phyloP scores from a whole-genome alignment of 2,888 invertebrate species.

The Lasioglossum zephyrum region DNA sequence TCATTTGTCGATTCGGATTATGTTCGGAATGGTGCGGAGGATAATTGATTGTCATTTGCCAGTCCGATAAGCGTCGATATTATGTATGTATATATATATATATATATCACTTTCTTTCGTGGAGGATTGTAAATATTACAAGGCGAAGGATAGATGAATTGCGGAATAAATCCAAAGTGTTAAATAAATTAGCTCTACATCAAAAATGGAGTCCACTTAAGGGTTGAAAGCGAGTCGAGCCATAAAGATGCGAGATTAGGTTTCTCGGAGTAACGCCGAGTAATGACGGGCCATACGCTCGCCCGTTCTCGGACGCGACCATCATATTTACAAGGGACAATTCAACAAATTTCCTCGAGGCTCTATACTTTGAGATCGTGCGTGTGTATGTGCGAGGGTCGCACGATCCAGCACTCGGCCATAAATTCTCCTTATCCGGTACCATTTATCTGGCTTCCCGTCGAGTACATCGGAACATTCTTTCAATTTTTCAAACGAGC shows the following conservation, averaged over 20 bases:
- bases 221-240: neutral
- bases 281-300: neutral
- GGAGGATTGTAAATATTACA: neutral
- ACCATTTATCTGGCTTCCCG: slow-evolving; percentile 61
- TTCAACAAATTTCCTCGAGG: slow-evolving; percentile 48
- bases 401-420: slow-evolving; percentile 38
- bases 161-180: neutral
- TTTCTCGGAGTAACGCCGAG: neutral
- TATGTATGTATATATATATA: no score
- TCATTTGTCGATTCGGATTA: neutral
- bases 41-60: neutral
- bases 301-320: neutral
- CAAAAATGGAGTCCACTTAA: neutral
- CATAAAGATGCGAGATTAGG: slow-evolving; percentile 1
- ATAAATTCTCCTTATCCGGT: slow-evolving; percentile 59
- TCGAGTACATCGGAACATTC: slow-evolving; percentile 55
- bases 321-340: slow-evolving; percentile 47
- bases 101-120: no score
- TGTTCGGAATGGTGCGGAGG: neutral
- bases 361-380: neutral
- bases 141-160: neutral
- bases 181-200: neutral
- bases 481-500: slow-evolving; percentile 61
- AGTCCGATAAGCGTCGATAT: neutral
- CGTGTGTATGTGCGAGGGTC: slow-evolving; percentile 2